Percentiles rank a stretch among this genome's conserved stretches.
phyloP scores from a whole-genome alignment of 2,113 vertebrate species.

The Saguinus midas region DNA sequence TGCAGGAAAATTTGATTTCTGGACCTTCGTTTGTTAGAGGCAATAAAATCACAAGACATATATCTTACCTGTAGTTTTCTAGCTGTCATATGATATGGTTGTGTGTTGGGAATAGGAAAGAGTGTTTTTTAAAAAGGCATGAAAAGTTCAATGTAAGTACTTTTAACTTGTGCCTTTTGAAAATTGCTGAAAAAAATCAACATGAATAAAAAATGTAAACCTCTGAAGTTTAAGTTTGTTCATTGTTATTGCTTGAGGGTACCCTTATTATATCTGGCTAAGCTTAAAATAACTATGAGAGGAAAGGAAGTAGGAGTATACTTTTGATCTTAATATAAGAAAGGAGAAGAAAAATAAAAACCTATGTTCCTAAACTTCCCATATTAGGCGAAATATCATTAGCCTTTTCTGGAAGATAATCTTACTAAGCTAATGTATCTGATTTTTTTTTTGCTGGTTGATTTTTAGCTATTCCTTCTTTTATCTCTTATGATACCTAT shows the following conservation, averaged over 20 bases:
- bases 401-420: conserved; percentile 53
- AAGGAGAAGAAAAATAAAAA: not conserved
- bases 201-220: conserved; percentile 70
- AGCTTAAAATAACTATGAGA: conserved; percentile 71
- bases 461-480: conserved; percentile 57
- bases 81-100: not conserved
- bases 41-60: conserved; percentile 4
- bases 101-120: not conserved
- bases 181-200: conserved; percentile 60
- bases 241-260: conserved; percentile 69
- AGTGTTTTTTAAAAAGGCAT: conserved; percentile 43
- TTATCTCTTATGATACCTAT: conserved; percentile 18
- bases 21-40: not conserved
- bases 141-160: conserved; percentile 41
- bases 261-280: conserved; percentile 71
- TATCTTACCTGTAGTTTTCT: not conserved
- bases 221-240: conserved; percentile 74
- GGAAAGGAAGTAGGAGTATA: conserved; percentile 57
- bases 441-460: conserved; percentile 36
- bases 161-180: conserved; percentile 60
- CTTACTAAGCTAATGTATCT: conserved; percentile 58
- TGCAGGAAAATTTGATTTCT: conserved; percentile 17
- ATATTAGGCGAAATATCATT: conserved; percentile 65
- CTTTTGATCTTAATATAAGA: conserved; percentile 68
- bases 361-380: not conserved